Conservation (phyloP, 2,797 vertebrate genomes). For the Rhincodon typus region DNA sequence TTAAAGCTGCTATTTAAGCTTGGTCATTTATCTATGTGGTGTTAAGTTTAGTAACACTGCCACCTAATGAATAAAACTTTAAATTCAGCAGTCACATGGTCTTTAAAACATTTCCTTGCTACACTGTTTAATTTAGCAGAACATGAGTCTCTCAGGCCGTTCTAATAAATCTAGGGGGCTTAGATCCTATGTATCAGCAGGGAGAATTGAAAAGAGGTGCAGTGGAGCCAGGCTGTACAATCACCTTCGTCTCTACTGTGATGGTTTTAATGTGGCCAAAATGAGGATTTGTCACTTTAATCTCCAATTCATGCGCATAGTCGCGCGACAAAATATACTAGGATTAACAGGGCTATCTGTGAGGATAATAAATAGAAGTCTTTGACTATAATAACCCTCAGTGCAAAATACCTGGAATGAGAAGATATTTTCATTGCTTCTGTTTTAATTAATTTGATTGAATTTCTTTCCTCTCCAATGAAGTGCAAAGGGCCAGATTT, state of each 20-base stretch:
- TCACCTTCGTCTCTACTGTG: neutral
- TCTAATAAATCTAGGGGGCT: neutral
- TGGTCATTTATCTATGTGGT: neutral
- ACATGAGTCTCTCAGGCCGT: neutral
- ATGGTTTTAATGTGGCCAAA: neutral
- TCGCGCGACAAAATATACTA: neutral
- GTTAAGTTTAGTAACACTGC: neutral
- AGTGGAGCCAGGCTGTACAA: neutral
- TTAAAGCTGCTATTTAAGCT: neutral
- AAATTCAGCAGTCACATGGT: neutral
- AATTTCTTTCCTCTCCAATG: neutral
- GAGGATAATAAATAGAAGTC: neutral
- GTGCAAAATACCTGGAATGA: neutral
- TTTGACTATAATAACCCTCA: neutral
- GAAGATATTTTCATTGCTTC: neutral
- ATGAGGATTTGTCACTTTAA: neutral
- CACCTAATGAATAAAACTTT: neutral
- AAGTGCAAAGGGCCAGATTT: too few relatives aligned
- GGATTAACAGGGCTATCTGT: neutral
- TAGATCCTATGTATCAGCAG: neutral
- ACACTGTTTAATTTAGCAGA: neutral
- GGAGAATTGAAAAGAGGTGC: neutral
- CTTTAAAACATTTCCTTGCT: neutral
- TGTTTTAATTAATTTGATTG: neutral
- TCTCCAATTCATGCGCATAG: neutral